Conservation (phyloP, 2,113 vertebrate genomes). For the Ptychochromis oligacanthus region DNA sequence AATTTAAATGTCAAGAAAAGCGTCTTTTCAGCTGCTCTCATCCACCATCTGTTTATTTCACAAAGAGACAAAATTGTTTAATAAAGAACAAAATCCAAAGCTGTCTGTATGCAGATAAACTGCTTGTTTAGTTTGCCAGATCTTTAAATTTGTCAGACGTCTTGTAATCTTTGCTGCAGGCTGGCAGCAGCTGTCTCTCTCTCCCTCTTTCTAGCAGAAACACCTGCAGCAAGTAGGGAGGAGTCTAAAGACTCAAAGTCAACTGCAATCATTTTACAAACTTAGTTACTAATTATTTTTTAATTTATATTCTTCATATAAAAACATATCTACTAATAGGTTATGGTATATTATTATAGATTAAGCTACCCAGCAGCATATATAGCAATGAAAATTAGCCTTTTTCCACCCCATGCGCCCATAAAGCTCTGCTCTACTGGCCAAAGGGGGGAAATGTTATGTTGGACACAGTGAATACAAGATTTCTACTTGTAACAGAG, state of each 20-base stretch:
- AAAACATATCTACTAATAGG: too few species aligned
- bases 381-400: too few species aligned
- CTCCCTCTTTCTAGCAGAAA: not conserved
- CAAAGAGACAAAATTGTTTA: not conserved
- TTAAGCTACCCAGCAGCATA: too few species aligned
- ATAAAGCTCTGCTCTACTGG: too few species aligned
- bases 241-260: not conserved
- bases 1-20: accelerated
- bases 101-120: not conserved
- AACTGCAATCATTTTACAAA: accelerated
- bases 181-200: not conserved
- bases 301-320: too few species aligned
- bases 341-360: too few species aligned
- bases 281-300: too few species aligned
- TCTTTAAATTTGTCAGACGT: not conserved
- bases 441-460: not conserved
- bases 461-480: not conserved
- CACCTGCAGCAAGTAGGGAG: not conserved
- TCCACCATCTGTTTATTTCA: not conserved
- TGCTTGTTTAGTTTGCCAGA: not conserved
- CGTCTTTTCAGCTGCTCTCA: not conserved
- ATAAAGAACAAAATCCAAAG: accelerated
- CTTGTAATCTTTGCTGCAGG: not conserved
- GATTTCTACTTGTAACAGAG: not conserved
- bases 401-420: too few species aligned